phyloP scores from a whole-genome alignment of 2,888 invertebrate species.

The Pandemis heparana region DNA sequence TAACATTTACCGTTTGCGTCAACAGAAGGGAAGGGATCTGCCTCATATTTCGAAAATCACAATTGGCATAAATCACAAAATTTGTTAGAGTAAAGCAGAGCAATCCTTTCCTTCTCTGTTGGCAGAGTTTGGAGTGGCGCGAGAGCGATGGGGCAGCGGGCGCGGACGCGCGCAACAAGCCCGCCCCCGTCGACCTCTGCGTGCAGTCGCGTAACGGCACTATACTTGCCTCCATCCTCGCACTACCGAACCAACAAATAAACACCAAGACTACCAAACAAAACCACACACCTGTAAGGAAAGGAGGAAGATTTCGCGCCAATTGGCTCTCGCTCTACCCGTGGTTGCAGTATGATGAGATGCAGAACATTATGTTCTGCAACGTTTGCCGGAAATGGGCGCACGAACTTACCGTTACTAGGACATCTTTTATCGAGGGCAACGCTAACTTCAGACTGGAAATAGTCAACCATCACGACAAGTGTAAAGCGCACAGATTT shows the following conservation, averaged over 20 bases:
- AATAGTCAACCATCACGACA: conserved; percentile 92
- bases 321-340: conserved; percentile 89
- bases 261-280: conserved; percentile 51
- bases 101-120: conserved; percentile 89
- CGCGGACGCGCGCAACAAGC: conserved; percentile 54
- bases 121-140: conserved; percentile 79
- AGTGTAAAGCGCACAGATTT: conserved; percentile 90
- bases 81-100: conserved; percentile 63
- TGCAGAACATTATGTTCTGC: conserved; percentile 89
- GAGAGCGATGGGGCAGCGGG: conserved; percentile 49
- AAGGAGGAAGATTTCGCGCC: conserved; percentile 88
- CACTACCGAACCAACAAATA: conserved; percentile 67
- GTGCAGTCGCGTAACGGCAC: conserved; percentile 52
- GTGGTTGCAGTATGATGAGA: conserved; percentile 90
- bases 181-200: conserved; percentile 57
- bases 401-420: conserved; percentile 88
- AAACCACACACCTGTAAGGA: conserved; percentile 65
- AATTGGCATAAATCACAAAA: conserved; percentile 45
- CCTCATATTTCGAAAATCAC: conserved; percentile 49
- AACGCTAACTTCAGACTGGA: conserved; percentile 91
- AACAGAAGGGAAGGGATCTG: conserved; percentile 84
- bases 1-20: conserved; percentile 39
- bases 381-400: conserved; percentile 91
- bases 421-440: conserved; percentile 92
- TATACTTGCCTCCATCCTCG: conserved; percentile 58